A percentile compares a stretch with the other conserved stretches of the same genome.
Evolutionary conservation across 2,888 invertebrate genomes (phyloP).

Genomic region (Beris morrisii): DNA sequence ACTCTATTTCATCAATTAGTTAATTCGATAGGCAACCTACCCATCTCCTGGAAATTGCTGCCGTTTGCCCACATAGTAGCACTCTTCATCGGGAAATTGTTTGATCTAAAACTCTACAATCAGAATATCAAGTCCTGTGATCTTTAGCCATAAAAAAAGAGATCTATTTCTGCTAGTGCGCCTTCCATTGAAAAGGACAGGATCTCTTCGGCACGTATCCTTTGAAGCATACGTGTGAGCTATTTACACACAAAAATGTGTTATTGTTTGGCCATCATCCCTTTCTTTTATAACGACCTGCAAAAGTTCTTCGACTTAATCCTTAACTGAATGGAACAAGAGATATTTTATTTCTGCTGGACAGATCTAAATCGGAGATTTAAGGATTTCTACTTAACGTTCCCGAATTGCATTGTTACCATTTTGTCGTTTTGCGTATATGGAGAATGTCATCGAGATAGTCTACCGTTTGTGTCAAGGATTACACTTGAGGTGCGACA

Average conservation of each 20-base stretch:
- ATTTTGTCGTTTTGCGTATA: constrained; percentile 13
- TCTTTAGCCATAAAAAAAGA: constrained; percentile 1
- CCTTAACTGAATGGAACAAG: constrained; percentile 18
- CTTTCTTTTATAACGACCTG: constrained; percentile 15
- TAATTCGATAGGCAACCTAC: too few relatives aligned
- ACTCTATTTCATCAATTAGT: too few relatives aligned
- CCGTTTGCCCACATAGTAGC: too few relatives aligned
- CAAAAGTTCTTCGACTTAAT: constrained; percentile 12
- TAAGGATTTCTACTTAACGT: constrained; percentile 18
- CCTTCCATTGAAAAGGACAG: constrained; percentile 13
- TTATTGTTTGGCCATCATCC: constrained; percentile 32
- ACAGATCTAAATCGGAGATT: constrained; percentile 27
- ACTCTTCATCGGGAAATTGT: too few relatives aligned
- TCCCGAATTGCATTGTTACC: constrained; percentile 24
- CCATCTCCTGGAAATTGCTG: too few relatives aligned
- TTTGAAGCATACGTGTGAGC: constrained; percentile 12
- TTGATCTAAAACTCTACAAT: too few relatives aligned
- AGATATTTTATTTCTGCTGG: constrained; percentile 7
- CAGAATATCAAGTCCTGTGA: too few relatives aligned
- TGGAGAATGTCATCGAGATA: constrained; percentile 15
- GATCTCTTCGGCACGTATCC: too few relatives aligned
- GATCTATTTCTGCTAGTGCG: constrained; percentile 24
- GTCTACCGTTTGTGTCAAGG: constrained; percentile 44
- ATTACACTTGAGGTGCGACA: constrained; percentile 43
- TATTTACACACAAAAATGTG: constrained; percentile 27